phyloP scores from a whole-genome alignment of 1,140 invertebrate genomes.

The Brachionus rotundiformis region DNA sequence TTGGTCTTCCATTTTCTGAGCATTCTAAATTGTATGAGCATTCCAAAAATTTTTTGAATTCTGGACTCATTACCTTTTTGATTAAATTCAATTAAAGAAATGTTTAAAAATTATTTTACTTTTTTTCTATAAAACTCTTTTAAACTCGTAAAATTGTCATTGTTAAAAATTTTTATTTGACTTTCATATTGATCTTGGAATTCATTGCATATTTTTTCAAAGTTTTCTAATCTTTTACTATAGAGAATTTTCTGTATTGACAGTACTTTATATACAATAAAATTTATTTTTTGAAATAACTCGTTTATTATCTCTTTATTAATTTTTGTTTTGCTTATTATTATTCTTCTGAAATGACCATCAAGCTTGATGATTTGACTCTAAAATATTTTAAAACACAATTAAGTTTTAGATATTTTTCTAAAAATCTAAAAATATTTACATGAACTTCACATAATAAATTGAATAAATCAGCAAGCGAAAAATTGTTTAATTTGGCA shows the following conservation, averaged over 20 bases:
- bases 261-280: constrained; percentile 14
- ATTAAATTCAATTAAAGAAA: not conserved
- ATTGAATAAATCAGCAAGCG: constrained; percentile 28
- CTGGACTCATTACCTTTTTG: not conserved
- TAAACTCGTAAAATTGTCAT: not conserved
- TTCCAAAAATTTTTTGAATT: not conserved
- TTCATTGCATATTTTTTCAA: not conserved
- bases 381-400: no score
- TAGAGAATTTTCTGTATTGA: constrained; percentile 33
- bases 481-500: constrained; percentile 26
- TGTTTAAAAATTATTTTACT: not conserved
- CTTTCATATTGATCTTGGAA: constrained; percentile 17
- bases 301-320: not conserved
- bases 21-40: not conserved
- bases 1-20: not conserved
- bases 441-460: constrained; percentile 30
- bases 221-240: not conserved
- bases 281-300: constrained; percentile 9
- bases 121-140: constrained; percentile 37
- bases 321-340: constrained; percentile 13
- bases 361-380: not conserved
- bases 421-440: not conserved
- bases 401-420: no score
- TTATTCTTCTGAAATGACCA: not conserved
- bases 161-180: constrained; percentile 11